phyloP scores from a whole-genome alignment of 2,113 vertebrate species.

The Nipponia nippon region DNA sequence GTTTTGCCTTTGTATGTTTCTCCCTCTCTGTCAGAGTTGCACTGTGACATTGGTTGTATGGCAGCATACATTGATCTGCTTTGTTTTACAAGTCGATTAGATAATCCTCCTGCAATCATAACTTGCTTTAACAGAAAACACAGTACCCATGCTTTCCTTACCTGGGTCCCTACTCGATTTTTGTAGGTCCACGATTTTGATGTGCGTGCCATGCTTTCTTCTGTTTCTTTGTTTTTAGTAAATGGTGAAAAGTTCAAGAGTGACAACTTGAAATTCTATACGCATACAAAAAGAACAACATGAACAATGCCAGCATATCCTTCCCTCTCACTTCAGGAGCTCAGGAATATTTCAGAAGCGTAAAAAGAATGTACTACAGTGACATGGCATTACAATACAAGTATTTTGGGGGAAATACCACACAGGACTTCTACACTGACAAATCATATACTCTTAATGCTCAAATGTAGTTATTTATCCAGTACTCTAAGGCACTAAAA shows the following conservation, averaged over 20 bases:
- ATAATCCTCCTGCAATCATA: constrained; percentile 16
- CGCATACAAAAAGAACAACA: not conserved
- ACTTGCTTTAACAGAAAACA: not conserved
- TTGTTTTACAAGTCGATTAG: constrained; percentile 8
- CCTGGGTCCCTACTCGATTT: not conserved
- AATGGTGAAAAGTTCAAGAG: not conserved
- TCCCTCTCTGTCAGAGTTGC: not conserved
- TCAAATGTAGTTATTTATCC: not conserved
- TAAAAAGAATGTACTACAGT: not conserved
- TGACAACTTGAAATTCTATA: not conserved
- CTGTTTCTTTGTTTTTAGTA: constrained; percentile 5
- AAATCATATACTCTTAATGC: not conserved
- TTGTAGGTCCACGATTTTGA: not conserved
- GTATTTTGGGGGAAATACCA: not conserved
- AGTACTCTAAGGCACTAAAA: not conserved
- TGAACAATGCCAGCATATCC: not conserved
- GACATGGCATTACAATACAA: not conserved
- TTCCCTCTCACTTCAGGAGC: not conserved
- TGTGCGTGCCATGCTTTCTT: not conserved
- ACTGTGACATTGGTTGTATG: constrained; percentile 23
- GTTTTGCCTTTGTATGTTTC: constrained; percentile 33
- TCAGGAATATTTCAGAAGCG: not conserved
- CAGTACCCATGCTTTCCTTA: not conserved
- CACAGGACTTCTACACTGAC: not conserved
- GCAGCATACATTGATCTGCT: constrained; percentile 35